These are phyloP conservation scores for Brevipalpus yothersi DNA, from an alignment of 1,140 invertebrate genomes.

Conservation along the genomic window DNA sequence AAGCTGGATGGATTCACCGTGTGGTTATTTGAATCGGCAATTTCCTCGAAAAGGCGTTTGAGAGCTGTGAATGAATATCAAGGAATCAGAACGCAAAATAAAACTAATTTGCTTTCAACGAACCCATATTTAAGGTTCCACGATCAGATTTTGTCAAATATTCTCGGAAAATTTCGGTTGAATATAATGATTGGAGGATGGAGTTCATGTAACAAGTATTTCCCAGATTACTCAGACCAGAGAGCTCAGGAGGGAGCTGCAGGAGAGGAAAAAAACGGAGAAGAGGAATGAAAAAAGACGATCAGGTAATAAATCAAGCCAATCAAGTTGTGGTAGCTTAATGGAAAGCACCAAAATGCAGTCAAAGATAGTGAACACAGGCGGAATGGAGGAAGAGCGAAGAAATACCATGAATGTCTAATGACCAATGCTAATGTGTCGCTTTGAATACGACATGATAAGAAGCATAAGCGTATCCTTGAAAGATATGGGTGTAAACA, in stretches of 20 bases:
- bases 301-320: not conserved
- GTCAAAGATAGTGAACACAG: not conserved
- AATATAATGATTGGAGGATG: constrained; percentile 56
- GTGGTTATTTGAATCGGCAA: not conserved
- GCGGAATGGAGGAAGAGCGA: not conserved
- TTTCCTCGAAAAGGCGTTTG: constrained; percentile 5
- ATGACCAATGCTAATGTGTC: too few species aligned
- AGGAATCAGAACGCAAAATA: not conserved
- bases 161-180: constrained; percentile 3
- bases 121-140: not conserved
- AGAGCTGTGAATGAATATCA: not conserved
- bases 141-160: not conserved
- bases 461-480: too few species aligned
- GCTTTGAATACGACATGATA: too few species aligned
- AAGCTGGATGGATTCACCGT: constrained; percentile 5
- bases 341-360: not conserved
- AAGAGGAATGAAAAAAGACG: not conserved
- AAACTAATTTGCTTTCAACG: not conserved
- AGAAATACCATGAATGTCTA: too few species aligned
- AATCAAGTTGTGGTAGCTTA: not conserved
- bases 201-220: constrained; percentile 98
- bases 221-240: constrained; percentile 64
- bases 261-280: not conserved
- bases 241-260: not conserved
- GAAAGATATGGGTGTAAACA: too few species aligned